These are phyloP conservation scores for Atta texana DNA, from an alignment of 1,140 invertebrate species.

Conservation along the genomic window DNA sequence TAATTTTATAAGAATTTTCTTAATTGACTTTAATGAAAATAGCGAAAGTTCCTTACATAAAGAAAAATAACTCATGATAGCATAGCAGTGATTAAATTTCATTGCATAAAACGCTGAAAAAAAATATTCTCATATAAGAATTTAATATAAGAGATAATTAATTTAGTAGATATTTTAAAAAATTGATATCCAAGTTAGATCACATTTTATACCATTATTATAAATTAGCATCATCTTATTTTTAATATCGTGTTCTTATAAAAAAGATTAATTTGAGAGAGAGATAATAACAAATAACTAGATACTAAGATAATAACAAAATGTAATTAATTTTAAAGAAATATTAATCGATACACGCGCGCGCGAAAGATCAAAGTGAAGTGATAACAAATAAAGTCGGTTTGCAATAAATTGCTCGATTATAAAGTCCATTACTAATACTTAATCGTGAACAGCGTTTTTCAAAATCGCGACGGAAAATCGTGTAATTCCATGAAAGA, in stretches of 20 bases:
- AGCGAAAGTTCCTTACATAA: not conserved
- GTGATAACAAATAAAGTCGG: not conserved
- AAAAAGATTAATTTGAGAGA: not conserved
- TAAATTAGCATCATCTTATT: not conserved
- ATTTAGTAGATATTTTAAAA: not conserved
- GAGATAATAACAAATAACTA: no score
- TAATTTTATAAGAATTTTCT: not conserved
- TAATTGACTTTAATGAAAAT: not conserved
- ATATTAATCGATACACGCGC: not conserved
- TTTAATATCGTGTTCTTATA: not conserved
- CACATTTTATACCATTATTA: not conserved
- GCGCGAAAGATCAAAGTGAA: not conserved
- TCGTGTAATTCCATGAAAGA: constrained; percentile 58
- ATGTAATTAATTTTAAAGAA: not conserved
- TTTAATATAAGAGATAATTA: not conserved
- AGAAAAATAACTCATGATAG: not conserved
- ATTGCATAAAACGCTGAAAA: constrained; percentile 50
- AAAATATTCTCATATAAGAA: not conserved
- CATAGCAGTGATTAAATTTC: constrained; percentile 27
- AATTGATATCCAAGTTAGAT: not conserved
- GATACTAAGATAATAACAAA: not conserved
- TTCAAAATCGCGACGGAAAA: constrained; percentile 39
- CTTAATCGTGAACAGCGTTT: not conserved
- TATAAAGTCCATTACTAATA: not conserved
- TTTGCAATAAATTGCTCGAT: constrained; percentile 2